Percentiles rank a stretch among this genome's conserved stretches.
phyloP scores from a whole-genome alignment of 2,888 invertebrate species.

The Parasteatoda lunata region DNA sequence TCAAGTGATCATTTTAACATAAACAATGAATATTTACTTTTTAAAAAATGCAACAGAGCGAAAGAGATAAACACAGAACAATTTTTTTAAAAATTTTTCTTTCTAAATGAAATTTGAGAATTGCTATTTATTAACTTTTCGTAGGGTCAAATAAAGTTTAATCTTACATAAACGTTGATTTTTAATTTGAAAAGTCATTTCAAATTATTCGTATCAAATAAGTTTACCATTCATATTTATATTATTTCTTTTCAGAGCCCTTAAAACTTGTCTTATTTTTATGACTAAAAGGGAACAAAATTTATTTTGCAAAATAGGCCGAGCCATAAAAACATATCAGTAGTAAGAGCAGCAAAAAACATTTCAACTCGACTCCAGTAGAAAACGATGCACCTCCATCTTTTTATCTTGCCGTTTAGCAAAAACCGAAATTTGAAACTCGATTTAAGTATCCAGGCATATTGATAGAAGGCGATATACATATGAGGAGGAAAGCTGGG shows the following conservation, averaged over 20 bases:
- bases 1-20: too few relatives aligned
- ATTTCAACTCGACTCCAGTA: slow-evolving; percentile 1
- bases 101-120: slow-evolving; percentile 4
- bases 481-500: slow-evolving; percentile 4
- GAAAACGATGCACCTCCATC: neutral
- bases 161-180: slow-evolving; percentile 21
- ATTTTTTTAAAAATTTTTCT: too few relatives aligned
- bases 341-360: slow-evolving; percentile 13
- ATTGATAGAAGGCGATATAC: slow-evolving; percentile 40
- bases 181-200: slow-evolving; percentile 1
- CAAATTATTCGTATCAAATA: neutral
- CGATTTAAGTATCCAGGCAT: slow-evolving; percentile 55
- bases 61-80: too few relatives aligned
- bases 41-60: too few relatives aligned
- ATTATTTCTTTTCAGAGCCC: neutral
- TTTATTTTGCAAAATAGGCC: slow-evolving; percentile 44
- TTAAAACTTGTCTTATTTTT: neutral
- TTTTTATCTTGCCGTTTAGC: slow-evolving; percentile 16
- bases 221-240: neutral
- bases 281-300: neutral
- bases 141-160: slow-evolving; percentile 29
- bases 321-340: slow-evolving; percentile 30
- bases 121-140: slow-evolving; percentile 42
- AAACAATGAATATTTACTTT: too few relatives aligned
- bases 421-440: slow-evolving; percentile 42